phyloP scores from a whole-genome alignment of 2,797 vertebrate species.

The Sylvilagus floridanus region DNA sequence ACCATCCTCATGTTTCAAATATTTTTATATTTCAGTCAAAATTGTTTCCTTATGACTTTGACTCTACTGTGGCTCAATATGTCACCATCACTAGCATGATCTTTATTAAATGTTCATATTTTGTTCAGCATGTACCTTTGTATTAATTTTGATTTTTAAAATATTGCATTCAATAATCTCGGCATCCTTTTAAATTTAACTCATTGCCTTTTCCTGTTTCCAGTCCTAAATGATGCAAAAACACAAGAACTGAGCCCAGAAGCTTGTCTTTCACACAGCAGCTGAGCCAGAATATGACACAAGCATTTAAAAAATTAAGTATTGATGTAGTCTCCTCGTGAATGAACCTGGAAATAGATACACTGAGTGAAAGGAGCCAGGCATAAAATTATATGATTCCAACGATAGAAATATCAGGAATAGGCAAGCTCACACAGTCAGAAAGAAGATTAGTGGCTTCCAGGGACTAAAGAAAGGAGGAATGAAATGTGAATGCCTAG shows the following conservation, averaged over 20 bases:
- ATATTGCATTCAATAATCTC: not conserved
- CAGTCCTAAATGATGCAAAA: not conserved
- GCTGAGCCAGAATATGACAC: not conserved
- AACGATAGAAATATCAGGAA: not conserved
- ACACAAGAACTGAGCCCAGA: not conserved
- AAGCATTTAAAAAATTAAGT: not conserved
- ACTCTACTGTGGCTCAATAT: too few species aligned
- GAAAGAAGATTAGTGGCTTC: not conserved
- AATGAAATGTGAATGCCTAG: not conserved
- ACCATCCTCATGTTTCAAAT: not conserved
- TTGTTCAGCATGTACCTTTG: not conserved
- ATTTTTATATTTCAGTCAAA: not conserved
- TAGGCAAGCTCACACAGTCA: not conserved
- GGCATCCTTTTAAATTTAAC: not conserved
- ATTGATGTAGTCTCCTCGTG: not conserved
- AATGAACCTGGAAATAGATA: not conserved
- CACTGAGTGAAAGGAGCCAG: not conserved
- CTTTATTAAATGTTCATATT: not conserved
- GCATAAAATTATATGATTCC: not conserved
- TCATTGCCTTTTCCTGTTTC: not conserved
- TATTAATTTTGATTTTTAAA: not conserved
- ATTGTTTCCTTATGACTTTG: too few species aligned
- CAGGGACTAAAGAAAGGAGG: not conserved
- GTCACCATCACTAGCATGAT: not conserved
- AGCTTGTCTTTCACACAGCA: not conserved